Conservation (phyloP, 2,888 invertebrate species). For the Catocala nupta region DNA sequence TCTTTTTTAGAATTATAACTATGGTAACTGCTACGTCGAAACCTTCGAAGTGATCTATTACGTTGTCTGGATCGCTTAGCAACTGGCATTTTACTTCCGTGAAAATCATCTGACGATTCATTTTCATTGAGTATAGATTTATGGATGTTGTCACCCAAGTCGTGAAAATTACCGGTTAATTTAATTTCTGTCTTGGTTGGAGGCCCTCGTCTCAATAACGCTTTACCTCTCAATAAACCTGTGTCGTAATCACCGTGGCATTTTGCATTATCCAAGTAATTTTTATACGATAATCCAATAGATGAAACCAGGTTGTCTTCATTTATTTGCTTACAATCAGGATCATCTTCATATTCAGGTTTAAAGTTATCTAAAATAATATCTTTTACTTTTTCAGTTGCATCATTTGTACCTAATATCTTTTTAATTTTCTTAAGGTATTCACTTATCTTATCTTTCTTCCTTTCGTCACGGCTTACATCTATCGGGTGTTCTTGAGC, state of each 20-base stretch:
- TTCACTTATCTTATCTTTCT: slow-evolving; percentile 27
- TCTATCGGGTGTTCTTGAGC: slow-evolving; percentile 11
- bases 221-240: slow-evolving; percentile 7
- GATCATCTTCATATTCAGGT: slow-evolving; percentile 25
- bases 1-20: background rate
- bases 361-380: slow-evolving; percentile 27
- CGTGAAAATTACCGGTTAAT: background rate
- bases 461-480: slow-evolving; percentile 12
- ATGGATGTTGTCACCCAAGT: background rate
- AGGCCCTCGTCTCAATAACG: background rate
- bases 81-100: slow-evolving; percentile 10
- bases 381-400: slow-evolving; percentile 27
- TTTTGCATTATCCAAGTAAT: slow-evolving; percentile 29
- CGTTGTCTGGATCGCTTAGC: background rate
- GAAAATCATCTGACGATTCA: slow-evolving; percentile 18
- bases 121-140: slow-evolving; percentile 12
- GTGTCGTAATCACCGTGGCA: slow-evolving; percentile 25
- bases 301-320: slow-evolving; percentile 29
- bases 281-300: slow-evolving; percentile 34
- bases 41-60: background rate
- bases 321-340: slow-evolving; percentile 32
- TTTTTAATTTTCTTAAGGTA: slow-evolving; percentile 24
- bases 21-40: background rate
- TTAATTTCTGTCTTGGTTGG: background rate
- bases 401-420: slow-evolving; percentile 21